Evolutionary conservation across 2,888 invertebrate genomes (phyloP), one percentile per base, ranked within the genome.

Genomic region (Tetropium fuscum): DNA sequence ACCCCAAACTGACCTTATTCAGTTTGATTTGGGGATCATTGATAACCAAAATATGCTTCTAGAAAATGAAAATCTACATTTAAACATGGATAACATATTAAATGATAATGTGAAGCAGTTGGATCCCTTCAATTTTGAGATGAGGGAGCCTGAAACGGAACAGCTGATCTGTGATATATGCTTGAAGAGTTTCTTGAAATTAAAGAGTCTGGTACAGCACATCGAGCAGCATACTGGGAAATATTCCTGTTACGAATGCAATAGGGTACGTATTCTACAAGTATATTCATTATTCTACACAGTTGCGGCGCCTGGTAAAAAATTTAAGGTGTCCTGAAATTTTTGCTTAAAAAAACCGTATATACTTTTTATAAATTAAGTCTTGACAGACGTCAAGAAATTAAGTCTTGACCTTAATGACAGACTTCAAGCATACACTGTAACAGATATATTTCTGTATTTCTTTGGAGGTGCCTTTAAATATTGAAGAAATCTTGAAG

Each of bases 161-260:
- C 71, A 75, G 53, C 69, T 75, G 43, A 63, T 76, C 10, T 81
- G 81, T 63, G 80, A 81, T 70, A 74, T 81, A 57, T 81, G 81
- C 62, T 63, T 77, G 45, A 78, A 74, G 54, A 69, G 63, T 10
- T 80, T 79, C 63, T 58, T 66, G 2, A 77, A 74, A 60, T 44
- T 69, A 36, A 64, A 58, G 44, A 58, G 64, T 13, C 58, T 80
- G 3, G 58, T 76, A 16, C 54, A 66, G n/a, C 87, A 87, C 72
- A 78, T 86, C 66, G 80, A 80, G 18, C 81, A 81, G 53, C 87
- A 87, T 68, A 82, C 83, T 2, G 84, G 83, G 1, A 82, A 82
- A 58, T 83, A 82, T 69, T 79, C 80, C 34, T 87, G 87, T 69
- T 60, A 72, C 5, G 64, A 76, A 13, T 84, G 84, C 61, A 70